Evolutionary conservation across 64 coral and sea anemone species (phyloP).

Genomic region (Stichodactyla mertensii): DNA sequence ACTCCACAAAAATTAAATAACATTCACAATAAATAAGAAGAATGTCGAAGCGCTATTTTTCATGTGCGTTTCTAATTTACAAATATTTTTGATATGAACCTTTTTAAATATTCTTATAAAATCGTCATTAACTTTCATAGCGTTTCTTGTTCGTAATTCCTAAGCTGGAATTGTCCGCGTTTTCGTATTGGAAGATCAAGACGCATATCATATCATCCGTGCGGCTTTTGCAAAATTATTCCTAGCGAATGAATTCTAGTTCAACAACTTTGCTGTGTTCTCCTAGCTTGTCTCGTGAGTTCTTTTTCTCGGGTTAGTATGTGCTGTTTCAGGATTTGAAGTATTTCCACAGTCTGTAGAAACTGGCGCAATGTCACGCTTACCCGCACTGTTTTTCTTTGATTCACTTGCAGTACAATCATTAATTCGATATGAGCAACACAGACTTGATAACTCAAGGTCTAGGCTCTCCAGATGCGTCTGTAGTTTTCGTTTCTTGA

Average conservation of each 20-base stretch:
- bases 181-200: too few relatives aligned
- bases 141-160: too few relatives aligned
- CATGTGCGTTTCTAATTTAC: too few relatives aligned
- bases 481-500: slow-evolving; percentile 19
- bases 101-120: neutral
- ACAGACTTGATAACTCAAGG: neutral
- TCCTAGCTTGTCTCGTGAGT: neutral
- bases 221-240: neutral
- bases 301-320: neutral
- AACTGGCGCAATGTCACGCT: neutral
- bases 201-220: neutral
- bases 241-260: neutral
- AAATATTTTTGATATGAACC: too few relatives aligned
- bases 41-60: too few relatives aligned
- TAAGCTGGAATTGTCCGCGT: too few relatives aligned
- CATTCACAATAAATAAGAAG: too few relatives aligned
- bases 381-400: neutral
- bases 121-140: too few relatives aligned
- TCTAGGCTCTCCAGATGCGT: slow-evolving; percentile 13
- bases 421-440: neutral
- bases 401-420: neutral
- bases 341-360: neutral
- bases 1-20: neutral
- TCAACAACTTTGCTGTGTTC: too few relatives aligned
- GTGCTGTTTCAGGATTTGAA: neutral